Conservation (phyloP, 2,888 invertebrate genomes). For the Eurytoma adleriae region DNA sequence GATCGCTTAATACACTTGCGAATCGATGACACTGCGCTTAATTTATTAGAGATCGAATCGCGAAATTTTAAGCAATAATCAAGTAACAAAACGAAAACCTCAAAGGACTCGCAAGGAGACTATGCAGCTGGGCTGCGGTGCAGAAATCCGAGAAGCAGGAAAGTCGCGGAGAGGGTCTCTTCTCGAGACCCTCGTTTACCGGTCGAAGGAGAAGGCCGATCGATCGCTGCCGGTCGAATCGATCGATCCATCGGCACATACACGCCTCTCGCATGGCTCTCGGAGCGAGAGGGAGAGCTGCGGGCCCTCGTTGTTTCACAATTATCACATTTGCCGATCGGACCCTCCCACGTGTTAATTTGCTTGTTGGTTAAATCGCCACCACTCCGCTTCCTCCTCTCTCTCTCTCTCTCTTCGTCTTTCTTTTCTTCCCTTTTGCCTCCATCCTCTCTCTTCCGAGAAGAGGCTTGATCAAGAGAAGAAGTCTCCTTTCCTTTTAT, state of each 20-base stretch:
- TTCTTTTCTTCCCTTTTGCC: conserved; percentile 47
- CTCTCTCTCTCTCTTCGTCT: conserved; percentile 49
- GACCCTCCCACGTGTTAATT: conserved; percentile 76
- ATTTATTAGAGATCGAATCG: no score
- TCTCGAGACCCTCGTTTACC: conserved; percentile 44
- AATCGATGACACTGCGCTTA: no score
- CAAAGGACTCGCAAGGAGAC: not conserved
- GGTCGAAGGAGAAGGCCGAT: conserved; percentile 42
- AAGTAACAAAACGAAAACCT: conserved; percentile 28
- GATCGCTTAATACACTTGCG: no score
- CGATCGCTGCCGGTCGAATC: conserved; percentile 55
- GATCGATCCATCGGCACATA: conserved; percentile 65
- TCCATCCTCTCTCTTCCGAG: conserved; percentile 47
- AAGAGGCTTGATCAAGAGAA: conserved; percentile 44
- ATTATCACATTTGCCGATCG: conserved; percentile 74
- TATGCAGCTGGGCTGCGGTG: not conserved
- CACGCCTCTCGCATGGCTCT: conserved; percentile 61
- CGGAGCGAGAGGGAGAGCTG: conserved; percentile 34
- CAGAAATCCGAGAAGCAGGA: conserved; percentile 56
- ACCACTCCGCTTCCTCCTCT: conserved; percentile 56
- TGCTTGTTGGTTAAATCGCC: conserved; percentile 73
- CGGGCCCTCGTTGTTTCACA: conserved; percentile 67
- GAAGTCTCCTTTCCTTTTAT: conserved; percentile 3
- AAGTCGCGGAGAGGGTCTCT: conserved; percentile 36
- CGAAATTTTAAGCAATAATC: no score